Evolutionary conservation across 2,113 vertebrate genomes (phyloP), one percentile per base, ranked within the genome.

Genomic region (Bucco capensis): DNA sequence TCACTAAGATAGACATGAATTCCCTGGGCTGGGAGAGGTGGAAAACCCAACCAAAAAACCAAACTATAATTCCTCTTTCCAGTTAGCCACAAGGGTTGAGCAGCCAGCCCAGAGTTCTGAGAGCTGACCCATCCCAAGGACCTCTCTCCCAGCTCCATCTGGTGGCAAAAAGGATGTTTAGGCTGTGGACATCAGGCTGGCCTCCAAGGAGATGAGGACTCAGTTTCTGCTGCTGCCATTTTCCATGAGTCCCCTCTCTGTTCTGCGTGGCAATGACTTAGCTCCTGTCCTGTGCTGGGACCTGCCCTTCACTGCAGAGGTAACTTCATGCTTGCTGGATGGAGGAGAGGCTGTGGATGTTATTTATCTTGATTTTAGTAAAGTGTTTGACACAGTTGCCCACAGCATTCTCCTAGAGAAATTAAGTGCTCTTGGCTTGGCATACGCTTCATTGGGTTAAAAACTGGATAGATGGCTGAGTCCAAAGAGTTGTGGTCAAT

Each of bases 101-200:
- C 31, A 37, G 53, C 9, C 35, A 1, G 37, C 77, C 46, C 19
- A 4, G 37, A 33, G 31, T 46, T 65, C 15, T 40, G 13, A n/a
- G 61, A 30, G 42, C 70, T 58, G 80, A 50, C 46, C 72, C 5
- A 0, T 50, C 57, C 83, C 61, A 79, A 76, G 95, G 53, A 77
- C 82, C 83, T 94, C 90, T 86, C 90, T 60, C 89, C 93, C 92
- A 67, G 89, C 89, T 94, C 96, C 95, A 94, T 81, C 95, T 95
- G 81, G 74, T 95, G 95, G 92, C 74, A 90, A 84, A 44, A 82
- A 38, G 58, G 66, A 73, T 67, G 0, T 57, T 42, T 10, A 24
- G 70, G 84, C 13, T 38, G 23, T 51, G 66, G 88, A 17, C 70
- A n/a, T 10, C 0, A 0, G 24, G 5, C 14, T 57, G 73, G 88